Evolutionary conservation across 2,797 vertebrate genomes (phyloP), one percentile per base, ranked within the genome.

Genomic region (Channallabes apus): DNA sequence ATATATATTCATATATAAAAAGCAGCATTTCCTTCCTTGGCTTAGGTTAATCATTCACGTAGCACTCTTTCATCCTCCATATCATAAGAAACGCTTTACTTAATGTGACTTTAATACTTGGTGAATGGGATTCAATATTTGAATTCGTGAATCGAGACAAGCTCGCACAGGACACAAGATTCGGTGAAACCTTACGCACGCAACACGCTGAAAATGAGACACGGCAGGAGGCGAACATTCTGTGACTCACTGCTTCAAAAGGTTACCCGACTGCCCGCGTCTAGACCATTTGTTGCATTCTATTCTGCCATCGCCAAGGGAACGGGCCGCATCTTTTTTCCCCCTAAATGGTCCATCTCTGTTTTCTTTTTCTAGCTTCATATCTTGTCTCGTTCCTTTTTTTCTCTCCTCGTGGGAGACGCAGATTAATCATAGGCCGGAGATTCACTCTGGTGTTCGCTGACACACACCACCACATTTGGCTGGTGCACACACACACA

Each of bases 351-450:
- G 38, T 67, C 71, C 29, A 22, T 78, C 41, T 62, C 18, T 14
- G 54, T 71, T 82, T 65, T 35, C n/a, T 64, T 73, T 79, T 56
- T 56, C 72, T 82, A 82, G 71, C 79, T 67, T 24, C 59, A 46
- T 0, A 51, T 51, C 61, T 38, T 7, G 22, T 32, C 41, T 76
- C 51, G 5, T 61, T 76, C 77, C 12, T 51, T 51, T 51, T 14
- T 7, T 12, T 54, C 38, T 41, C 38, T 41, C 59, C 82, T 84
- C 85, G 62, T 5, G 4, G 85, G 80, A 87, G 87, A 86, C 85
- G 77, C 84, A 86, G 88, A 91, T 90, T 91, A 89, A 91, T 87
- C 88, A 86, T 82, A 82, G 83, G 73, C 82, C 88, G 85, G 83
- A 75, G 32, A 71, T 84, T 61, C 82, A 59, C 75, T 85, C 80